phyloP scores from a whole-genome alignment of 2,888 invertebrate species.

The Bembecia ichneumoniformis region DNA sequence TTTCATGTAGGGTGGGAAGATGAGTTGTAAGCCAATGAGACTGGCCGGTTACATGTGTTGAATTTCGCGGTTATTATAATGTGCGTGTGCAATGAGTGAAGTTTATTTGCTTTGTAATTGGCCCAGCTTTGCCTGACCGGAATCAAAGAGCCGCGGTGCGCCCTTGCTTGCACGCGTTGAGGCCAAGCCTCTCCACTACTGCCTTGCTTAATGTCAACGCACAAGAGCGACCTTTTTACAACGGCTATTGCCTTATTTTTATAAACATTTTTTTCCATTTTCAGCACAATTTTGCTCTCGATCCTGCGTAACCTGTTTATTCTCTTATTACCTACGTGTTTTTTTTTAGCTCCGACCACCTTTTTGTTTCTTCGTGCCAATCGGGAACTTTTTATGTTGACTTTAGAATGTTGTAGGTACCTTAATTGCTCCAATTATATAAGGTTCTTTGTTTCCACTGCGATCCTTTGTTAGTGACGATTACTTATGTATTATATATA shows the following conservation, averaged over 20 bases:
- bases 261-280: constrained; percentile 20
- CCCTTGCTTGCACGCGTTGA: constrained; percentile 50
- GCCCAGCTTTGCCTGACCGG: background rate
- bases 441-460: background rate
- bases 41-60: background rate
- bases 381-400: constrained; percentile 17
- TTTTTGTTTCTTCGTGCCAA: constrained; percentile 13
- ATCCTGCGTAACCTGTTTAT: constrained; percentile 15
- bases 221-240: constrained; percentile 31
- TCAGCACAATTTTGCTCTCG: constrained; percentile 16
- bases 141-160: constrained; percentile 11
- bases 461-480: background rate
- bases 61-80: background rate
- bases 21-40: too few relatives aligned
- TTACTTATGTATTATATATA: too few relatives aligned
- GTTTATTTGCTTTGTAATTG: background rate
- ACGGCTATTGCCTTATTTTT: constrained; percentile 16
- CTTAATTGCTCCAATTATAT: constrained; percentile 8
- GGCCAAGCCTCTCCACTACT: constrained; percentile 43
- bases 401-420: constrained; percentile 22
- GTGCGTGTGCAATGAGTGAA: background rate
- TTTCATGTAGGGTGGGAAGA: too few relatives aligned
- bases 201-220: constrained; percentile 46
- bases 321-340: constrained; percentile 14
- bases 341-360: constrained; percentile 10